Evolutionary conservation across 2,797 vertebrate genomes (phyloP), one percentile per base, ranked within the genome.

Genomic region (Cichlasoma orientale): DNA sequence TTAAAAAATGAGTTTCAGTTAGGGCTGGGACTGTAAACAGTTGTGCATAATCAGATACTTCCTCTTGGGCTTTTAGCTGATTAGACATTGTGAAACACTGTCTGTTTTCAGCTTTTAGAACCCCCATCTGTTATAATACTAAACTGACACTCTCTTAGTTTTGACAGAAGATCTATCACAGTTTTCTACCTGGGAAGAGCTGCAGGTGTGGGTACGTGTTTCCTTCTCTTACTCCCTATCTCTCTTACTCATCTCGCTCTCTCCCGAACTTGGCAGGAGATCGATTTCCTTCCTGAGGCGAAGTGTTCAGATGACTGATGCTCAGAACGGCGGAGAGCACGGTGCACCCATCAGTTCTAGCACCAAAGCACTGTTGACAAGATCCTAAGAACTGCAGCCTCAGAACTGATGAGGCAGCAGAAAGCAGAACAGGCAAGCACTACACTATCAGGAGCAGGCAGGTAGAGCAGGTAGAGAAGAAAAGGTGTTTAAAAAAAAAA

Each of bases 281-380:
- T 94, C 93, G 87, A 93, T 94, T 93, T 91, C 80, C 82, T 88
- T 93, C 91, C 92, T 69, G 84, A 87, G 91, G 92, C 88, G 25
- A 88, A 89, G 91, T 90, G 91, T 89, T 92, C 88, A 81, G 82
- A 94, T 93, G 92, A 94, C 86, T 93, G 91, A 94, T 93, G 90
- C 82, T 85, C 55, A 79, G 87, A 90, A 77, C 84, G 56, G 85
- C 41, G 38, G 86, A 87, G 90, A 92, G 89, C 79, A 36, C 33
- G 56, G 69, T 1, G 74, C 90, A 84, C 76, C 87, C 91, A 94
- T 94, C 91, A 89, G 78, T 93, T 92, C 87, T 85, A 77, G 74
- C 84, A 77, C 81, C 89, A 90, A 90, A 94, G 90, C 86, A 82
- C 86, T 86, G 90, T 86, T 92, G 93, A 93, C 93, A 93, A 91